Evolutionary conservation across 2,888 invertebrate species (phyloP).

Genomic region (Habroteleia sp.): DNA sequence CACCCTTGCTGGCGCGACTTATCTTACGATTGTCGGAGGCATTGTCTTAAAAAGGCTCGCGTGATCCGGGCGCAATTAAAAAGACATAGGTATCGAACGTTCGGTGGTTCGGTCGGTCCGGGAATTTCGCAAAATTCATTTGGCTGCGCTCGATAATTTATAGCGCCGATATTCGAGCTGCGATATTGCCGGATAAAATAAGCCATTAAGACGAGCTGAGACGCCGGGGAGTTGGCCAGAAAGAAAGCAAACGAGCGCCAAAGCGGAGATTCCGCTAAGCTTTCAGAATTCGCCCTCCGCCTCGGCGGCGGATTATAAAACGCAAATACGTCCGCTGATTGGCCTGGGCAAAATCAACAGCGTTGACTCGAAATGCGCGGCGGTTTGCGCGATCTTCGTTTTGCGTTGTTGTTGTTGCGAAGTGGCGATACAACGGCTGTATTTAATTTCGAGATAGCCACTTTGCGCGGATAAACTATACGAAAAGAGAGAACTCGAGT

Average conservation of each 20-base stretch:
- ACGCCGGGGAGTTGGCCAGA: conserved; percentile 57
- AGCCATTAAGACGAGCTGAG: conserved; percentile 76
- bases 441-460: conserved; percentile 76
- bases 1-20: conserved; percentile 37
- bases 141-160: conserved; percentile 62
- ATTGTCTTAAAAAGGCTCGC: conserved; percentile 31
- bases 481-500: conserved; percentile 77
- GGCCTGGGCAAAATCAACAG: conserved; percentile 79
- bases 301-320: conserved; percentile 80
- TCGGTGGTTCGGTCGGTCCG: conserved; percentile 11
- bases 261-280: conserved; percentile 79
- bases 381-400: conserved; percentile 7
- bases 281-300: conserved; percentile 80
- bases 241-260: conserved; percentile 65
- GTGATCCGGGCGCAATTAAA: conserved; percentile 48
- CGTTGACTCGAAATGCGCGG: conserved; percentile 38
- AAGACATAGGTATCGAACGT: conserved; percentile 27
- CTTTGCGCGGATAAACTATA: conserved; percentile 79
- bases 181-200: conserved; percentile 78
- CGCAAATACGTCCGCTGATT: conserved; percentile 81
- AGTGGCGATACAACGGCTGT: conserved; percentile 38
- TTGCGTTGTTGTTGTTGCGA: conserved; percentile 22
- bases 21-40: conserved; percentile 25
- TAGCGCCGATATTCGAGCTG: conserved; percentile 68
- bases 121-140: conserved; percentile 47